phyloP scores from a whole-genome alignment of 2,888 invertebrate genomes.

The Aelia acuminata region DNA sequence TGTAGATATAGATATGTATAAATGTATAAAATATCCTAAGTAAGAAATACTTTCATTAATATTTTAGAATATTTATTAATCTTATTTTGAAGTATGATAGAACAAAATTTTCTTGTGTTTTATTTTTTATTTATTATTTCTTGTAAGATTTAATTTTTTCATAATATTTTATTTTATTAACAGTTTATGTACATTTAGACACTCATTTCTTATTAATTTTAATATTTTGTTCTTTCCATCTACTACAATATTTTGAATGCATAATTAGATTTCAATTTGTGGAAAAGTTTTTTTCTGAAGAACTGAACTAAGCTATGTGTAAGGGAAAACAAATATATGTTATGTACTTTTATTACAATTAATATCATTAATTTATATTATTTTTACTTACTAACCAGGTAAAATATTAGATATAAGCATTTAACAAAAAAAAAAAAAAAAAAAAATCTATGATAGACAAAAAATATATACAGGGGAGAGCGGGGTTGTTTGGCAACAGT shows the following conservation, averaged over 20 bases:
- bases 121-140: neutral
- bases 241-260: neutral
- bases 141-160: neutral
- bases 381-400: neutral
- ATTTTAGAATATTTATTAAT: neutral
- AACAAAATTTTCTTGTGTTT: neutral
- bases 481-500: too few relatives aligned
- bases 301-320: neutral
- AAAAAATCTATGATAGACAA: too few relatives aligned
- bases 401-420: too few relatives aligned
- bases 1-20: conserved; percentile 16
- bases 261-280: neutral
- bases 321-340: neutral
- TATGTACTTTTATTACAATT: conserved; percentile 20
- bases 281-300: neutral
- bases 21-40: conserved; percentile 3
- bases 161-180: neutral
- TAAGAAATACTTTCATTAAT: neutral
- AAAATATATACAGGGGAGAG: too few relatives aligned
- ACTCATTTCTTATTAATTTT: neutral
- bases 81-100: neutral
- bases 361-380: neutral
- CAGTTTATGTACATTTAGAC: neutral
- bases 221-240: neutral
- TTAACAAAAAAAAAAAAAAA: too few relatives aligned